These are phyloP conservation scores for Origma solitaria DNA, from an alignment of 2,113 vertebrate species.

Conservation along the genomic window DNA sequence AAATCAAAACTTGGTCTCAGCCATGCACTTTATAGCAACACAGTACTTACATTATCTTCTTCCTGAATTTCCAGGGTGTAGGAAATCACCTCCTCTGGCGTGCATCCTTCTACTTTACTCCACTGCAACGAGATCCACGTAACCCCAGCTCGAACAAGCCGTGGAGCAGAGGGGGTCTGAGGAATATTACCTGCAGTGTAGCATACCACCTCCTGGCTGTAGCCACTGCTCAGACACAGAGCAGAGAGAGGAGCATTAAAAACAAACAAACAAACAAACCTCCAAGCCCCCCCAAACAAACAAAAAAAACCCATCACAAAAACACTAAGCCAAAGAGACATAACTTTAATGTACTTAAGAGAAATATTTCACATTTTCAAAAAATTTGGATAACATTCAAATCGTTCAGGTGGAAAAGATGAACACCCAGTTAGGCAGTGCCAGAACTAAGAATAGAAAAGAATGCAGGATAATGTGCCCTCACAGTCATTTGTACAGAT, in stretches of 20 bases:
- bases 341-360: background rate
- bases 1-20: background rate
- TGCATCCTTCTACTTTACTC: slow-evolving; percentile 87
- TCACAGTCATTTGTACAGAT: background rate
- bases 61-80: slow-evolving; percentile 97
- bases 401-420: background rate
- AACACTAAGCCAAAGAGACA: background rate
- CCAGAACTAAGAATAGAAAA: background rate
- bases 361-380: background rate
- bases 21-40: rapidly evolving
- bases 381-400: background rate
- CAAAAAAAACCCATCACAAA: background rate
- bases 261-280: background rate
- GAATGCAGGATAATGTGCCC: background rate
- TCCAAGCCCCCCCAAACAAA: background rate
- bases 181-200: slow-evolving; percentile 92
- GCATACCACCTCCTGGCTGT: slow-evolving; percentile 92
- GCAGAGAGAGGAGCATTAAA: background rate
- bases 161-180: slow-evolving; percentile 86
- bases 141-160: slow-evolving; percentile 87
- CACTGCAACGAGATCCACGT: slow-evolving; percentile 94
- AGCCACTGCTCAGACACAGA: slow-evolving; percentile 75
- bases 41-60: slow-evolving; percentile 83
- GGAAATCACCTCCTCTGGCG: slow-evolving; percentile 86
- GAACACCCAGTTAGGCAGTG: background rate